Evolutionary conservation across 1,140 invertebrate species (phyloP).

Genomic region (Drosophila funebris): DNA sequence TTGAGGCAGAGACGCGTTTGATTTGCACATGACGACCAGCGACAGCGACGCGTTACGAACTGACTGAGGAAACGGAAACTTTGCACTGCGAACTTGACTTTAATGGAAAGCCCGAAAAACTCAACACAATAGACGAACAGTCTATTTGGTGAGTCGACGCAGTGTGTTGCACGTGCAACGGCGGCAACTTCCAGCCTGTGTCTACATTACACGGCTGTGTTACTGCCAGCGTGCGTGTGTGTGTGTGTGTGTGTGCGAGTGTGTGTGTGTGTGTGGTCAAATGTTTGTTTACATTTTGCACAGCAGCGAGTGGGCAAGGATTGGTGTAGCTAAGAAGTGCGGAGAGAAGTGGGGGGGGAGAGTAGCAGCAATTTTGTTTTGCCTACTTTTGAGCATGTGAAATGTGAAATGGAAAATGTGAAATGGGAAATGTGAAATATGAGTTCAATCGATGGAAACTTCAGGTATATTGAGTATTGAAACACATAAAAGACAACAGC

Average conservation of each 20-base stretch:
- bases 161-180: constrained; percentile 57
- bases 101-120: constrained; percentile 39
- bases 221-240: background rate
- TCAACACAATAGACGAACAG: constrained; percentile 34
- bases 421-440: constrained; percentile 69
- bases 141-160: constrained; percentile 67
- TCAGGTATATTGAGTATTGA: constrained; percentile 1
- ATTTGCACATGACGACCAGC: constrained; percentile 21
- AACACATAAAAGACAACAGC: constrained; percentile 36
- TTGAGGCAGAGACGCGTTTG: constrained; percentile 4
- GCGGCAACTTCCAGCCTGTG: constrained; percentile 54
- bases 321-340: too few relatives aligned
- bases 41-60: constrained; percentile 65
- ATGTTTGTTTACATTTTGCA: constrained; percentile 77
- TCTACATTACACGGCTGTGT: background rate
- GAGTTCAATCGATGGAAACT: constrained; percentile 44
- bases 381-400: constrained; percentile 67
- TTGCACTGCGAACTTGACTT: constrained; percentile 47
- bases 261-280: constrained; percentile 24
- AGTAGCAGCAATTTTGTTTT: constrained; percentile 58
- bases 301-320: constrained; percentile 11
- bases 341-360: background rate
- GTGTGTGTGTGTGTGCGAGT: background rate
- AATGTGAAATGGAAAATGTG: constrained; percentile 69
- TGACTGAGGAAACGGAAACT: constrained; percentile 43